A percentile compares a stretch with the other conserved stretches of the same genome.
Evolutionary conservation across 2,888 invertebrate genomes (phyloP).

Genomic region (Caenorhabditis japonica): DNA sequence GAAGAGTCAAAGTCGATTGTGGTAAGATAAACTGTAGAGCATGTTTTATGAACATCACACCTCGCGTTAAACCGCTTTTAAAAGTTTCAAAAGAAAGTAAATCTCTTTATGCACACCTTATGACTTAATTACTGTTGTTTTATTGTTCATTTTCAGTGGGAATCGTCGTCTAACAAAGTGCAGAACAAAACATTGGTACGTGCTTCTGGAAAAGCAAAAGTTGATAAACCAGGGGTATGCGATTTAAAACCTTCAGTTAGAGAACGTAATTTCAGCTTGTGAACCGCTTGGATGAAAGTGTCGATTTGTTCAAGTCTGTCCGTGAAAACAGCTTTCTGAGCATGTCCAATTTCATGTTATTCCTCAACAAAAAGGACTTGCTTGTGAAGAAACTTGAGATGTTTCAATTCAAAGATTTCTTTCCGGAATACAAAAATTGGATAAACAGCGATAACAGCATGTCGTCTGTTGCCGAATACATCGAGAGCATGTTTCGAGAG

Average conservation of each 20-base stretch:
- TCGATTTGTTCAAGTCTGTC: constrained; percentile 55
- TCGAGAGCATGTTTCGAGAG: constrained; percentile 51
- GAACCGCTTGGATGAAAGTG: constrained; percentile 51
- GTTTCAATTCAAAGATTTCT: constrained; percentile 32
- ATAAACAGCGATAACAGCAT: constrained; percentile 21
- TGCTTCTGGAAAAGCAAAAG: constrained; percentile 27
- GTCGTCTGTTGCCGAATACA: constrained; percentile 37
- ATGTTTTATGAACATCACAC: background rate
- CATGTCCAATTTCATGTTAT: constrained; percentile 55
- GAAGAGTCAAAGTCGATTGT: constrained; percentile 35
- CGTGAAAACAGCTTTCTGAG: constrained; percentile 51
- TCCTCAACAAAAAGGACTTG: constrained; percentile 58
- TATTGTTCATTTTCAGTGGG: constrained; percentile 39
- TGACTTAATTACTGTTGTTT: constrained; percentile 1
- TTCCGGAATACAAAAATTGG: constrained; percentile 39
- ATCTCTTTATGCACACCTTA: no score
- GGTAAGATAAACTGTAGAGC: constrained; percentile 13
- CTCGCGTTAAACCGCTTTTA: no score
- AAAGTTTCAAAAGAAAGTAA: no score
- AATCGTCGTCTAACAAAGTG: constrained; percentile 29
- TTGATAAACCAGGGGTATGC: constrained; percentile 26
- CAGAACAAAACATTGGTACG: constrained; percentile 38
- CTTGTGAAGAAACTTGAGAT: constrained; percentile 40
- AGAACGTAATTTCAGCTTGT: constrained; percentile 20
- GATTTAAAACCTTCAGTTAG: background rate